A percentile compares a stretch with the other conserved stretches of the same genome.
Conservation (phyloP, 2,888 invertebrate species). For the Parnassius orleans region DNA sequence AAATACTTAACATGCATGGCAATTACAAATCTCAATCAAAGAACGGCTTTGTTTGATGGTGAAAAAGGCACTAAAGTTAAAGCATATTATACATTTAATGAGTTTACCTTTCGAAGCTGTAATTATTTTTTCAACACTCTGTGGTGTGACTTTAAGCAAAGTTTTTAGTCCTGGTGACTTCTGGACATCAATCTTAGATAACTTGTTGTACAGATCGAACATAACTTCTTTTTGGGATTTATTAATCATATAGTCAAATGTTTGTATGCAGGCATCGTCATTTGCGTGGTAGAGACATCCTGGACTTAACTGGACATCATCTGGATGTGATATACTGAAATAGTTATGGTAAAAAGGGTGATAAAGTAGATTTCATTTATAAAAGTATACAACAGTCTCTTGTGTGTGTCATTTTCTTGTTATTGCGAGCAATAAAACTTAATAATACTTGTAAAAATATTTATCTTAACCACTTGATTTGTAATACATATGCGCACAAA, state of each 20-base stretch:
- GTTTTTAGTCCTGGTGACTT: conserved; percentile 69
- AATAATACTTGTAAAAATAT: too few species aligned
- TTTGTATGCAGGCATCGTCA: conserved; percentile 62
- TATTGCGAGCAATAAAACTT: too few species aligned
- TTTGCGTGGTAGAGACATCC: conserved; percentile 64
- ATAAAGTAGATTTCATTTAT: too few species aligned
- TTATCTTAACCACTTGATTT: too few species aligned
- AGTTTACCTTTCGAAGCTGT: conserved; percentile 61
- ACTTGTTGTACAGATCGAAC: conserved; percentile 72
- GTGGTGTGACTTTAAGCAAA: conserved; percentile 68
- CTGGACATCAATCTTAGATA: conserved; percentile 67
- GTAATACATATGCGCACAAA: too few species aligned
- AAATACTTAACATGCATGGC: conserved; percentile 1
- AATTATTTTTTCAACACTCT: conserved; percentile 73
- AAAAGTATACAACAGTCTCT: too few species aligned
- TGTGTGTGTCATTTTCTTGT: too few species aligned
- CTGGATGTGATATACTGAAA: conserved; percentile 55
- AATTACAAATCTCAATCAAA: background rate
- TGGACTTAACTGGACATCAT: conserved; percentile 64
- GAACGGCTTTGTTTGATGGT: too few species aligned
- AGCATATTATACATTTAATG: background rate
- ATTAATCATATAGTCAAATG: conserved; percentile 73
- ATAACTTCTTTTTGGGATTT: conserved; percentile 77
- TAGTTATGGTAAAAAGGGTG: background rate
- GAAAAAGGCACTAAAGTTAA: too few species aligned